These are phyloP conservation scores for Ageneiosus marmoratus DNA, from an alignment of 2,113 vertebrate species.

Conservation along the genomic window DNA sequence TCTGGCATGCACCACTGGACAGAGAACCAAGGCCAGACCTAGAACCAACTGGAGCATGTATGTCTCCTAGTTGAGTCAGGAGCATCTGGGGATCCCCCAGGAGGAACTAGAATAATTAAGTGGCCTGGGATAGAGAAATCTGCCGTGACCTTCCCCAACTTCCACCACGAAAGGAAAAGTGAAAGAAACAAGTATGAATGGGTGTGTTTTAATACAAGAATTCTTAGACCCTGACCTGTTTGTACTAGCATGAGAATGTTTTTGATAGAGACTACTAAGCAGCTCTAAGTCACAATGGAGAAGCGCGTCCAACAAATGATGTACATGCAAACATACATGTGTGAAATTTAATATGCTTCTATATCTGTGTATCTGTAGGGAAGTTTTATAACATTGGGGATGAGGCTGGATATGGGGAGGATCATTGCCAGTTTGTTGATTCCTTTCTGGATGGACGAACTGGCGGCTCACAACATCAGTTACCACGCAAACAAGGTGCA, in stretches of 20 bases:
- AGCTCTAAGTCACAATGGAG: no score
- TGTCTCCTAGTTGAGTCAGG: not conserved
- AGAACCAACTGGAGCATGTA: not conserved
- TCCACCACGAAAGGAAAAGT: not conserved
- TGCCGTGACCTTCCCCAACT: not conserved
- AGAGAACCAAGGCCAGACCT: not conserved
- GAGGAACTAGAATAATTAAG: not conserved
- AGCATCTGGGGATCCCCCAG: not conserved
- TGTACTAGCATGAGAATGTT: not conserved
- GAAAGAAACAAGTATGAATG: not conserved
- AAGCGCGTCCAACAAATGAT: not conserved
- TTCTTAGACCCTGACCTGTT: not conserved
- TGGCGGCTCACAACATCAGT: conserved; percentile 81
- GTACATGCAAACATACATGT: not conserved
- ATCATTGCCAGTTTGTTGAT: conserved; percentile 98
- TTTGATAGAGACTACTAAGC: not conserved
- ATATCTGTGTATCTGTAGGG: conserved; percentile 70
- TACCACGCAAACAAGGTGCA: conserved; percentile 81
- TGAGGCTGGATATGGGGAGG: conserved; percentile 91
- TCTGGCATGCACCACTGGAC: not conserved
- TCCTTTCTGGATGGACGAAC: conserved; percentile 94
- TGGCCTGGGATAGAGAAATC: not conserved
- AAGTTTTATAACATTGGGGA: conserved; percentile 97
- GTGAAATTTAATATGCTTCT: not conserved
- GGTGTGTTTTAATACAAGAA: not conserved